Base-by-base conservation (phyloP, 2,888 invertebrate species). In the Diarsia mendica region DNA sequence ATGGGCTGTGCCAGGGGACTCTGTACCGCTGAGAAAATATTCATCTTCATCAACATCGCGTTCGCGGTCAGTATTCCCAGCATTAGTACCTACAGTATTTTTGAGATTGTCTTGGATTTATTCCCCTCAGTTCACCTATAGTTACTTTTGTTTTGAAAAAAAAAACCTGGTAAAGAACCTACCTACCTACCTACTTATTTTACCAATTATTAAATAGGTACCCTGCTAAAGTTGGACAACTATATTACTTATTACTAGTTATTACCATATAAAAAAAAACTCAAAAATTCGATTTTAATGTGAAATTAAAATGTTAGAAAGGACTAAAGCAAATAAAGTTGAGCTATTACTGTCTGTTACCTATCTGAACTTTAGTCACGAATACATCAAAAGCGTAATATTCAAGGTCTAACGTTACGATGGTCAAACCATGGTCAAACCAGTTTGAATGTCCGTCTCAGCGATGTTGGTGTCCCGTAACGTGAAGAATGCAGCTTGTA, bases 21-120 rank as follows among this genome's bases (percentile, higher is more conserved):
- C 85, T 96, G 96, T 91, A 90, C 94, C 88, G 92, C 94, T 39
- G 94, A 96, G 89, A 95, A 94, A 82, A 90, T 95, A 80, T 96
- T 96, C 93, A 92, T 96, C 87, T 95, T 96, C 92, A 95, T 96
- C 92, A 96, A 96, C 92, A 93, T 96, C 83, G 95, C 94, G 44
- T 96, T 96, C 89, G 96, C 96, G 90, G 96, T 96, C 76, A 91
- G 93, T 92, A 63, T 48, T 63, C 49, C 23, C 8, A 55, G 48
- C 28, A 48, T 44, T 55, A n/a, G 23, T 61, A 9, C n/a, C n/a
- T n/a, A n/a, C n/a, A n/a, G n/a, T 28, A 28, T 28, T 23, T 53
- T 13, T 8, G n/a, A 23, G 39, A 44, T 39, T 18, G 15, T 46
- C 44, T 60, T 46, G 10, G 68, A 33, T 46, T 44, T 23, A 60